Base-by-base conservation (phyloP, 2,888 invertebrate species). In the Xylota segnis region DNA sequence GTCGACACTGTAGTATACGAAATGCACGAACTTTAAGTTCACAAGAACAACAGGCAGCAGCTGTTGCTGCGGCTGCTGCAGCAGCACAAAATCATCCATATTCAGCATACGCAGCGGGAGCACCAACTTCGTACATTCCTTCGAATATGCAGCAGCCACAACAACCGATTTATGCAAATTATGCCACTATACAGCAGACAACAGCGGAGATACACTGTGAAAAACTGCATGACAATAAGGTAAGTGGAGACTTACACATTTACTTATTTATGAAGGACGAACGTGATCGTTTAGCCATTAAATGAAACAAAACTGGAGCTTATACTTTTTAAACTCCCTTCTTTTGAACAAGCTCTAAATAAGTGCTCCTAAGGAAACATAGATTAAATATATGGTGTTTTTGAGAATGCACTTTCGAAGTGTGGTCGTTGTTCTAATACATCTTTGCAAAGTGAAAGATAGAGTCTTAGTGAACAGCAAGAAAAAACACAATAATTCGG, bases 1-100 rank as follows among this genome's bases (percentile, higher is more conserved):
- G 96, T 88, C 93, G 96, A 2, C 96, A 96, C 89, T 95, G 94
- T 89, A 93, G 92, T 90, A 92, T 92, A 89, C 91, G 92, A 87
- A 92, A 91, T 87, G 90, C 91, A 37, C 89, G 91, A 68, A 89
- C 91, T 82, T 47, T 89, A 76, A 88, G 88, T 77, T 88, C 88
- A 58, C 88, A 87, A 58, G 87, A 88, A 63, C 87, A 78, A 74
- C 88, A 78, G 83, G 87, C 88, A 81, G 87, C 87, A 76, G 82
- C 87, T 81, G 70, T 68, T 56, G 59, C 83, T 72, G 71, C 87
- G 54, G 76, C 82, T 18, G 66, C 74, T 45, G 14, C 88, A 66
- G 83, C 79, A 63, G 87, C 89, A 88, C 71, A 88, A 78, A 87
- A 88, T 87, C 70, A 88, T 54, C 89, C 89, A 71, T 90, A 90